A percentile compares a stretch with the other conserved stretches of the same genome.
These are phyloP conservation scores for Heteronetta atricapilla DNA, from an alignment of 2,113 vertebrate species.

Conservation along the genomic window DNA sequence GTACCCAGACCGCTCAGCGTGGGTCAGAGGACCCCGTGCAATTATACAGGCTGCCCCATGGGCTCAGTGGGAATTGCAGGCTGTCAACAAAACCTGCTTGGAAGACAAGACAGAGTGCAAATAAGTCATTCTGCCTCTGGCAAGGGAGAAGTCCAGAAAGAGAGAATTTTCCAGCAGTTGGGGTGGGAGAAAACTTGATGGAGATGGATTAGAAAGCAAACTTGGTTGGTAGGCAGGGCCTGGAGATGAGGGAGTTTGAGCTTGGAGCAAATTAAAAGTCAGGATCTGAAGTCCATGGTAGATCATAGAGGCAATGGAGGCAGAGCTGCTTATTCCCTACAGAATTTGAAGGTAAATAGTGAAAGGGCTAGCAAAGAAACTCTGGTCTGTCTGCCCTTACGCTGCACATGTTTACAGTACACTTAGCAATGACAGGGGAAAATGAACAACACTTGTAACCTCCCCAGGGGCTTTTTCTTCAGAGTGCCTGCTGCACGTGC, in stretches of 20 bases:
- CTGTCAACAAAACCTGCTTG: slow-evolving; percentile 22
- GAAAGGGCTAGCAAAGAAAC: not conserved
- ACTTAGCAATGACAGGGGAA: not conserved
- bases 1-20: not conserved
- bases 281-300: not conserved
- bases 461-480: not conserved
- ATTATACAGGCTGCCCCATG: not conserved
- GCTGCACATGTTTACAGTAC: not conserved
- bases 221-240: not conserved
- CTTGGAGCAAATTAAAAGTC: not conserved
- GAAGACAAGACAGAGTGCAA: not conserved
- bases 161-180: not conserved
- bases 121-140: not conserved
- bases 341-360: not conserved
- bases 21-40: not conserved
- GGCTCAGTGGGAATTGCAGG: not conserved
- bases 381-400: not conserved
- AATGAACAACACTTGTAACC: not conserved
- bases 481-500: rapidly evolving
- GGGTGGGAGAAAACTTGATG: rapidly evolving
- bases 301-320: not conserved
- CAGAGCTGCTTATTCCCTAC: not conserved
- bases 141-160: not conserved
- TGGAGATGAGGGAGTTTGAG: not conserved
- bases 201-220: not conserved